Conservation (phyloP, 1,140 invertebrate species). For the Drosophila nigrodunni region DNA sequence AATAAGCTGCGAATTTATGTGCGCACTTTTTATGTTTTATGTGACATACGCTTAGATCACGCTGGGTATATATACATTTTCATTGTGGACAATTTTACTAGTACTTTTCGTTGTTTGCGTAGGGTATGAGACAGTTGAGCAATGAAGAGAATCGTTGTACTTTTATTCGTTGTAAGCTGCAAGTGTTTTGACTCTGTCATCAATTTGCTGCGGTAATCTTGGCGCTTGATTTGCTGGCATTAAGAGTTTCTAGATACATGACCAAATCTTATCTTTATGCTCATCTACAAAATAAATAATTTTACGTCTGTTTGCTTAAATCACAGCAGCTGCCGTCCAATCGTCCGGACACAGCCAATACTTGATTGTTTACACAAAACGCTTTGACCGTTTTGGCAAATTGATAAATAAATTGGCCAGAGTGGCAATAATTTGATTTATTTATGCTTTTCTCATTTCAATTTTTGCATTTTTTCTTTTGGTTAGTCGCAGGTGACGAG, state of each 20-base stretch:
- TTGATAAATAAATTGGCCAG: slow-evolving; percentile 67
- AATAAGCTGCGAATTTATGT: slow-evolving; percentile 69
- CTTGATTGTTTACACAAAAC: slow-evolving; percentile 60
- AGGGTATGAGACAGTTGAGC: slow-evolving; percentile 3
- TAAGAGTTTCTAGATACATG: slow-evolving; percentile 27
- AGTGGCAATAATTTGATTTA: slow-evolving; percentile 71
- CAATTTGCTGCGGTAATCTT: slow-evolving; percentile 46
- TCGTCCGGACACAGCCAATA: slow-evolving; percentile 20
- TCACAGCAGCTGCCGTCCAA: slow-evolving; percentile 25
- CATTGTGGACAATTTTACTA: too few relatives aligned
- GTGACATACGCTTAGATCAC: not conserved
- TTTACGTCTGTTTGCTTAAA: slow-evolving; percentile 35
- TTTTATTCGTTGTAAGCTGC: slow-evolving; percentile 10
- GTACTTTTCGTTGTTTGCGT: not conserved
- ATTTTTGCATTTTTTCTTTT: slow-evolving; percentile 8
- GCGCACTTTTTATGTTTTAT: slow-evolving; percentile 34
- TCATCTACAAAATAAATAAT: slow-evolving; percentile 57
- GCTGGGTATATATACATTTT: slow-evolving; percentile 7
- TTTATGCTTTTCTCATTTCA: slow-evolving; percentile 46
- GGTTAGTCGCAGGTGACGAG: slow-evolving; percentile 36
- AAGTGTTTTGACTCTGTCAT: slow-evolving; percentile 20
- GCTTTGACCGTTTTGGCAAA: slow-evolving; percentile 67
- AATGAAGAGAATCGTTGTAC: not conserved
- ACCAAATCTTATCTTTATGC: slow-evolving; percentile 23
- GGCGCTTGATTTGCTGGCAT: slow-evolving; percentile 38